Percentiles rank a stretch among this genome's conserved stretches.
Conservation (phyloP, 53 echinoderm and acorn worm species). For the Arbacia lixula region DNA sequence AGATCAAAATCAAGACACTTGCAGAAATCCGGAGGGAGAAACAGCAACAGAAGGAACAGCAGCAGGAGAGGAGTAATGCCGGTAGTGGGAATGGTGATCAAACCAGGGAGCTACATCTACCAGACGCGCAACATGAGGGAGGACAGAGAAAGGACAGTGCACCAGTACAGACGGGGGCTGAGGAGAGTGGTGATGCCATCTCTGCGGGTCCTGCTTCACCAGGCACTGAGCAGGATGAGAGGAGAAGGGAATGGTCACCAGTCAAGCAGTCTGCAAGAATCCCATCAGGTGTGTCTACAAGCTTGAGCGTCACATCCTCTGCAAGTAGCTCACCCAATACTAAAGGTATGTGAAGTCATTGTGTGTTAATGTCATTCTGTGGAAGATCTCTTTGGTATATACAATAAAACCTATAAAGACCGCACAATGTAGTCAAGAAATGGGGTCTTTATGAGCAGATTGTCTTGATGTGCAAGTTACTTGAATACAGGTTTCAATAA, state of each 20-base stretch:
- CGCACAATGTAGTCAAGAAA: too few species aligned
- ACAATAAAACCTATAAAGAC: too few species aligned
- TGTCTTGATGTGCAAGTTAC: too few species aligned
- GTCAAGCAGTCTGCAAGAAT: not conserved
- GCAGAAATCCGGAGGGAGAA: conserved; percentile 47
- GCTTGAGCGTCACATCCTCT: too few species aligned
- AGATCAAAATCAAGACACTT: conserved; percentile 50
- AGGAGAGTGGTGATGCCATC: conserved; percentile 9
- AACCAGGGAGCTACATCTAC: not conserved
- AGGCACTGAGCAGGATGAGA: not conserved
- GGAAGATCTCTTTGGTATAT: too few species aligned
- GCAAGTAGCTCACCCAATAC: too few species aligned
- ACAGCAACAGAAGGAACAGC: not conserved
- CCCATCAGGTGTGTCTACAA: not conserved
- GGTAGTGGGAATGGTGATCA: not conserved
- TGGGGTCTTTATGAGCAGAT: too few species aligned
- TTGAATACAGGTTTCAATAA: too few species aligned
- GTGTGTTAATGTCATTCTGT: too few species aligned
- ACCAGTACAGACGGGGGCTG: conserved; percentile 8
- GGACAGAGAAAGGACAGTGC: not conserved
- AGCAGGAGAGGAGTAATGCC: not conserved
- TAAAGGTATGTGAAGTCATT: too few species aligned
- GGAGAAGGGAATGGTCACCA: conserved; percentile 4
- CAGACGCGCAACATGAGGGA: not conserved
- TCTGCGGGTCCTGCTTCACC: not conserved